Percentiles rank a stretch among this genome's conserved stretches.
phyloP scores from a whole-genome alignment of 2,113 vertebrate species.

The Alexandromys fortis region DNA sequence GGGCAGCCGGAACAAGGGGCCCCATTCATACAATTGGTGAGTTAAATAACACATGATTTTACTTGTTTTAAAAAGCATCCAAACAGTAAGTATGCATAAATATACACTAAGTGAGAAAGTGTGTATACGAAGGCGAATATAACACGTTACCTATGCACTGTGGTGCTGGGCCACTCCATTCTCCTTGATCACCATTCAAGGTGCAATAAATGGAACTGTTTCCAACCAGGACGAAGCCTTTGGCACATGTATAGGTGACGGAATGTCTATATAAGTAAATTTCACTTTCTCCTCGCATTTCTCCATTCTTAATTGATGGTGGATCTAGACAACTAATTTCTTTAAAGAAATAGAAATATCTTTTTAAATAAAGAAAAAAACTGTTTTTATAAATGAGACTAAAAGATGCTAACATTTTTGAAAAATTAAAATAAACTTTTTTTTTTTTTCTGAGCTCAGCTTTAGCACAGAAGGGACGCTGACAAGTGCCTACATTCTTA shows the following conservation, averaged over 20 bases:
- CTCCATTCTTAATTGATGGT: conserved; percentile 29
- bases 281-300: background rate
- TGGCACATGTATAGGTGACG: background rate
- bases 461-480: background rate
- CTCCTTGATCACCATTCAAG: background rate
- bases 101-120: background rate
- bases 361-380: conserved; percentile 38
- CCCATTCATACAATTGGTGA: too few species aligned
- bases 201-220: background rate
- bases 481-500: background rate
- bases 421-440: background rate
- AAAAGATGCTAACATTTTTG: background rate
- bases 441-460: background rate
- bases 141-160: conserved; percentile 58
- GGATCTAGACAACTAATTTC: conserved; percentile 62
- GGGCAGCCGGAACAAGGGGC: too few species aligned
- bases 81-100: background rate
- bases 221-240: conserved; percentile 53
- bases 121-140: background rate
- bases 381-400: conserved; percentile 4
- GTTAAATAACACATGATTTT: background rate
- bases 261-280: background rate
- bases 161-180: conserved; percentile 53
- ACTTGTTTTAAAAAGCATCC: background rate
- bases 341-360: conserved; percentile 53